phyloP scores from a whole-genome alignment of 2,888 invertebrate genomes.

The Portevinia maculata region DNA sequence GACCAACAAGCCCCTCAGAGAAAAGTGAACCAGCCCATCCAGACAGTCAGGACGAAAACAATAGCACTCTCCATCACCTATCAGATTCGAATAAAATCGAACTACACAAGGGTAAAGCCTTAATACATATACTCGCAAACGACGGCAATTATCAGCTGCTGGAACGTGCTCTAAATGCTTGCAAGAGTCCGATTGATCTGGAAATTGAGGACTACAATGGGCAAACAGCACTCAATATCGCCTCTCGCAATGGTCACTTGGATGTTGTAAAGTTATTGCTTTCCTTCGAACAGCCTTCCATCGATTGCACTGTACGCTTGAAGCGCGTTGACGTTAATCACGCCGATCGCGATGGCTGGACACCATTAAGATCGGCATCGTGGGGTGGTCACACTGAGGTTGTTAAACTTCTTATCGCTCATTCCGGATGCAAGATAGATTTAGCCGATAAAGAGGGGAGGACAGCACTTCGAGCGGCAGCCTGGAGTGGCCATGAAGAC shows the following conservation, averaged over 20 bases:
- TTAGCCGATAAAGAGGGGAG: slow-evolving; percentile 94
- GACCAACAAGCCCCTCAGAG: slow-evolving; percentile 81
- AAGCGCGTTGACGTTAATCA: slow-evolving; percentile 88
- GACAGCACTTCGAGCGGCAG: slow-evolving; percentile 94
- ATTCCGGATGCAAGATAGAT: slow-evolving; percentile 91
- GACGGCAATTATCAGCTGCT: slow-evolving; percentile 89
- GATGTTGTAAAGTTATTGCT: slow-evolving; percentile 87
- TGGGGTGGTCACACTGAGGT: slow-evolving; percentile 98
- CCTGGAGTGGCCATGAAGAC: slow-evolving; percentile 97
- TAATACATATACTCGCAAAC: slow-evolving; percentile 90
- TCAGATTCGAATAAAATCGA: slow-evolving; percentile 82
- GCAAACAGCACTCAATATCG: slow-evolving; percentile 93
- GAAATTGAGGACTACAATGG: slow-evolving; percentile 90
- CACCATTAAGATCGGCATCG: slow-evolving; percentile 94
- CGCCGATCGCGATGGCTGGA: slow-evolving; percentile 94
- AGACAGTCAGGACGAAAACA: slow-evolving; percentile 82
- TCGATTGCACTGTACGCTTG: slow-evolving; percentile 81
- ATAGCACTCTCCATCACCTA: slow-evolving; percentile 81
- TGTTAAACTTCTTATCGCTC: slow-evolving; percentile 90
- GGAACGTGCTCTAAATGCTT: slow-evolving; percentile 86
- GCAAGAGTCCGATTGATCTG: slow-evolving; percentile 83
- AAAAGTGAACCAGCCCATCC: slow-evolving; percentile 80
- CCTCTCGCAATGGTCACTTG: slow-evolving; percentile 90
- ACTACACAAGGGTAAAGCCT: slow-evolving; percentile 85
- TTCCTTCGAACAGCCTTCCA: slow-evolving; percentile 80